Percentiles rank a stretch among this genome's conserved stretches.
Conservation (phyloP, 2,888 invertebrate species). For the Zygaena filipendulae region DNA sequence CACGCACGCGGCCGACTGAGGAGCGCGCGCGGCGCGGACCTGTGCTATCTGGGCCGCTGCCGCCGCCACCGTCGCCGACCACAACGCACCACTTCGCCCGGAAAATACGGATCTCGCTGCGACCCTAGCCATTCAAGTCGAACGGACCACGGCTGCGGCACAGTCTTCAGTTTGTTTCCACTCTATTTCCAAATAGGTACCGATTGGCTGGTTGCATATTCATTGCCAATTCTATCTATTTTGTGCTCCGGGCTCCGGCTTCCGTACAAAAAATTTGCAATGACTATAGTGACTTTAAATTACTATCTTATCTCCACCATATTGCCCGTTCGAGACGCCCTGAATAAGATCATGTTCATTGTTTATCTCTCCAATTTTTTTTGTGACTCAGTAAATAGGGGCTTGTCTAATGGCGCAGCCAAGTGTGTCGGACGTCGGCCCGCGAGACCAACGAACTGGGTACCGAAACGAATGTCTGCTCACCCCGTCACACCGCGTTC, state of each 20-base stretch:
- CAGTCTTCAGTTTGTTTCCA: conserved; percentile 56
- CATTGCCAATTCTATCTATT: no score
- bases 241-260: no score
- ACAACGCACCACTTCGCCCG: conserved; percentile 50
- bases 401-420: conserved; percentile 38
- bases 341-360: no score
- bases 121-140: conserved; percentile 61
- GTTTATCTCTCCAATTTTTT: no score
- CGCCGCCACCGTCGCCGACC: conserved; percentile 34
- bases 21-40: conserved; percentile 24
- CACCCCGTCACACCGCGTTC: conserved; percentile 36
- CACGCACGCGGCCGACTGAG: conserved; percentile 60
- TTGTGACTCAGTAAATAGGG: no score
- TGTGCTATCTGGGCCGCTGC: conserved; percentile 38
- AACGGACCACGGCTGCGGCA: conserved; percentile 45
- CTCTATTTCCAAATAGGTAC: conserved; percentile 56
- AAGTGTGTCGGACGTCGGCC: conserved; percentile 46
- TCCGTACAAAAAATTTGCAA: no score
- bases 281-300: no score
- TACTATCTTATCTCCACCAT: no score
- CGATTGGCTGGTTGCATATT: no score
- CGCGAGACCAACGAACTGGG: conserved; percentile 38
- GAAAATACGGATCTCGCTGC: conserved; percentile 55
- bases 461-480: conserved; percentile 37
- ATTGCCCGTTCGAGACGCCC: no score